A percentile compares a stretch with the other conserved stretches of the same genome.
phyloP scores from a whole-genome alignment of 64 coral and sea anemone species.

The Catalaphyllia jardinei region DNA sequence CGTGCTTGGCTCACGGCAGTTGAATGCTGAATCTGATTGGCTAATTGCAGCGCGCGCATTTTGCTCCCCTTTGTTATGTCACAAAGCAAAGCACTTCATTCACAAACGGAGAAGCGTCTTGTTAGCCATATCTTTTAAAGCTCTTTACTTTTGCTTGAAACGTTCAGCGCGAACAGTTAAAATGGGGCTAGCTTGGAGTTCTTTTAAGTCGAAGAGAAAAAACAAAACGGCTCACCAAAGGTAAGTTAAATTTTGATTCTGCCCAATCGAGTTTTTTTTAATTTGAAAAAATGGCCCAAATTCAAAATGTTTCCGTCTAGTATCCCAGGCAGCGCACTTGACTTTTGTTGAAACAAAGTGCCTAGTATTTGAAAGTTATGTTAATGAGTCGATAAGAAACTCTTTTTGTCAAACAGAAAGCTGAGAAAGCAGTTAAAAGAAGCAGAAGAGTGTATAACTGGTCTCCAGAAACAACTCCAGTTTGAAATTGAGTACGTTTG shows the following conservation, averaged over 20 bases:
- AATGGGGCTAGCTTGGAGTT: background rate
- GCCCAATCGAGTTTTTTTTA: background rate
- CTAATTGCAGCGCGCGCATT: background rate
- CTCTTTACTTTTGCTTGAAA: background rate
- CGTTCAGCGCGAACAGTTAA: background rate
- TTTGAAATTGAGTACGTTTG: constrained; percentile 7
- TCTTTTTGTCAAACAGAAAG: background rate
- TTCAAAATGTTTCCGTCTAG: background rate
- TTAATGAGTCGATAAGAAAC: too few species aligned
- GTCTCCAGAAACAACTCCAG: constrained; percentile 12
- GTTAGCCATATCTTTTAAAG: background rate
- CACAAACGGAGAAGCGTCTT: background rate
- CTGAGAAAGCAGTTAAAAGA: constrained; percentile 1
- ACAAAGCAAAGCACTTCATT: background rate
- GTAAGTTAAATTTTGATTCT: background rate
- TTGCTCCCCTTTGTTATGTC: background rate
- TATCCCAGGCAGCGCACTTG: background rate
- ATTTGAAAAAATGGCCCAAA: too few species aligned
- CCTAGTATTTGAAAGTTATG: too few species aligned
- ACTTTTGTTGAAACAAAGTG: background rate
- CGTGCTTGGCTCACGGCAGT: too few species aligned
- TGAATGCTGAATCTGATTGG: background rate
- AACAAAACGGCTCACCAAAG: background rate
- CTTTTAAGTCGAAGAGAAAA: background rate
- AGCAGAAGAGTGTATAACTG: background rate